A percentile compares a stretch with the other conserved stretches of the same genome.
phyloP scores from a whole-genome alignment of 2,888 invertebrate genomes.

The Agapostemon virescens region DNA sequence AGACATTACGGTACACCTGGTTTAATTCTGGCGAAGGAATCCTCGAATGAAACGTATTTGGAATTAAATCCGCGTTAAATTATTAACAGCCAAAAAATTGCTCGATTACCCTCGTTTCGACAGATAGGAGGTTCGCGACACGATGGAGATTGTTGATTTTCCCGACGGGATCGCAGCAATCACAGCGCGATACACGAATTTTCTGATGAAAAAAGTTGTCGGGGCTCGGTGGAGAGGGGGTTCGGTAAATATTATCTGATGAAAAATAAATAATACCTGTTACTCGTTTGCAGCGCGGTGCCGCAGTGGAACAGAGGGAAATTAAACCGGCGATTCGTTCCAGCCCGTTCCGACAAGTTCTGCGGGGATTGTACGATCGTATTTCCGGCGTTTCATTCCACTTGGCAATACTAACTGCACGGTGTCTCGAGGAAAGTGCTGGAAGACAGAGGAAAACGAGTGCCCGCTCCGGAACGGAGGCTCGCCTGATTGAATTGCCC shows the following conservation, averaged over 20 bases:
- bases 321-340: conserved; percentile 5
- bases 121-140: not conserved
- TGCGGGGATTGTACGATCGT: conserved; percentile 16
- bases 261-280: conserved; percentile 19
- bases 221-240: not conserved
- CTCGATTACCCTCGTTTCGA: not conserved
- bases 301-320: conserved; percentile 18
- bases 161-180: not conserved
- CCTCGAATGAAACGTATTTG: not conserved
- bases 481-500: conserved; percentile 55
- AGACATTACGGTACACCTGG: not conserved
- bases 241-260: not conserved
- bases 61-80: not conserved
- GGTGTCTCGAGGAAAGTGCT: conserved; percentile 26
- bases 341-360: not conserved
- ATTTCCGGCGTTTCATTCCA: conserved; percentile 26
- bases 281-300: conserved; percentile 1
- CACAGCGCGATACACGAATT: not conserved
- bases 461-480: conserved; percentile 17
- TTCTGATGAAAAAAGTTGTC: not conserved
- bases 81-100: not conserved
- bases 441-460: conserved; percentile 29
- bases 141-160: not conserved
- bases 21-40: not conserved
- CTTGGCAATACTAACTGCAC: conserved; percentile 10